Conservation (phyloP, 2,113 vertebrate species). For the Pycnonotus jocosus region DNA sequence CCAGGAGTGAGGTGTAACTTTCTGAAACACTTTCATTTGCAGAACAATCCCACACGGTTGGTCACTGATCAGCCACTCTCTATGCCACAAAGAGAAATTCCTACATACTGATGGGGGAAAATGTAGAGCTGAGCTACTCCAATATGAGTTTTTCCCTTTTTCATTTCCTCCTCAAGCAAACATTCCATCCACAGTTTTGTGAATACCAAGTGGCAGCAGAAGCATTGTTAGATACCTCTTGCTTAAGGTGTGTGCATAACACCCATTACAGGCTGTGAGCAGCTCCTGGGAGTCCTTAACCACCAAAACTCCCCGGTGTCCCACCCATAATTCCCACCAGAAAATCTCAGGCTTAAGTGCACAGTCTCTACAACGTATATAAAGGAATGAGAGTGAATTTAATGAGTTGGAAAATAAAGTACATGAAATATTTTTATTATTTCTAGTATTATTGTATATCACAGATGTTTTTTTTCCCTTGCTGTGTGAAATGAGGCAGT, state of each 20-base stretch:
- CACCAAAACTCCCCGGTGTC: not conserved
- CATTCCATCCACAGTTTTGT: not conserved
- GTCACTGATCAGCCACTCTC: not conserved
- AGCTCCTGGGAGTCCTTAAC: not conserved
- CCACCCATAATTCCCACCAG: not conserved
- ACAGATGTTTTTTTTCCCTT: not conserved
- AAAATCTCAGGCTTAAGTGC: not conserved
- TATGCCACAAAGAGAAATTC: not conserved
- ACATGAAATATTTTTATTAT: not conserved
- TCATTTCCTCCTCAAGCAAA: not conserved
- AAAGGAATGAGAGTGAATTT: not conserved
- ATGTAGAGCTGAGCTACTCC: not conserved
- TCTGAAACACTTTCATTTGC: not conserved
- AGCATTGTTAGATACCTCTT: not conserved
- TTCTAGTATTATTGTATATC: not conserved
- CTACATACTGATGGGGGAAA: not conserved
- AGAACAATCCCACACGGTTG: not conserved
- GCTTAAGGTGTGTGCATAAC: not conserved
- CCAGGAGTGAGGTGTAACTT: not conserved
- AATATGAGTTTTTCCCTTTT: not conserved
- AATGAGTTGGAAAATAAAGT: not conserved
- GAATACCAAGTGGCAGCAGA: accelerated
- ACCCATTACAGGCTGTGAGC: not conserved
- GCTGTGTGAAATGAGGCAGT: not conserved
- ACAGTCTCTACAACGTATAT: not conserved